Evolutionary conservation across 2,113 vertebrate species (phyloP), one percentile per base, ranked within the genome.

Genomic region (Platysteira castanea): DNA sequence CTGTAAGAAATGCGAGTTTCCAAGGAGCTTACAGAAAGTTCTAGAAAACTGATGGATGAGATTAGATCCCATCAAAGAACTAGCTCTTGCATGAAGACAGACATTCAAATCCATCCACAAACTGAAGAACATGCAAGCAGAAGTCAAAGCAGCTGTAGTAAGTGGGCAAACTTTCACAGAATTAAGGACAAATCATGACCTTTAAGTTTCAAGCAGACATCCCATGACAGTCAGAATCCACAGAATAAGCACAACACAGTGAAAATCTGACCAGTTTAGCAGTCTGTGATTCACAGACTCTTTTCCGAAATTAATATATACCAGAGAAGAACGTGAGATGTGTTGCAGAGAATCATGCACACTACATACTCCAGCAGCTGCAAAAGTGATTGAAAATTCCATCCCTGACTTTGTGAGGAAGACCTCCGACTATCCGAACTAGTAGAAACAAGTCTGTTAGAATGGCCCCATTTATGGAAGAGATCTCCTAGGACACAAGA

Each of bases 371-470:
- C n/a, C 6, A 84, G 31, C 47, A 80, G 28, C 53, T 84, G 52
- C 52, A 57, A 11, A 86, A 89, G 15, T 23, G 42, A 67, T 39
- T 57, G 21, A 20, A 1, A 7, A 15, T 22, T 70, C 56, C 35
- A 56, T 47, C 8, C 30, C 57, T 30, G 18, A 46, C 47, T 57
- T 73, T 57, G 21, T 67, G 19, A 90, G 11, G 31, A 84, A 90
- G 74, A 33, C 12, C 24, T 73, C 31, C 0, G 0, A n/a, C 68
- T 46, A 13, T 21, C 1, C 0, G 1, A 85, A 64, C 26, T 69
- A 7, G 13, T 2, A 85, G 23, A 41, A 77, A 90, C 7, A 68
- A 85, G 64, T 28, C 39, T 54, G 23, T 46, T 41, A 69, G 69
- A 90, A 88, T 17, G n/a, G 35, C 3, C 52, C 6, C 21, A 39